Evolutionary conservation across 2,888 invertebrate genomes (phyloP).

Genomic region (Tachina lurida): DNA sequence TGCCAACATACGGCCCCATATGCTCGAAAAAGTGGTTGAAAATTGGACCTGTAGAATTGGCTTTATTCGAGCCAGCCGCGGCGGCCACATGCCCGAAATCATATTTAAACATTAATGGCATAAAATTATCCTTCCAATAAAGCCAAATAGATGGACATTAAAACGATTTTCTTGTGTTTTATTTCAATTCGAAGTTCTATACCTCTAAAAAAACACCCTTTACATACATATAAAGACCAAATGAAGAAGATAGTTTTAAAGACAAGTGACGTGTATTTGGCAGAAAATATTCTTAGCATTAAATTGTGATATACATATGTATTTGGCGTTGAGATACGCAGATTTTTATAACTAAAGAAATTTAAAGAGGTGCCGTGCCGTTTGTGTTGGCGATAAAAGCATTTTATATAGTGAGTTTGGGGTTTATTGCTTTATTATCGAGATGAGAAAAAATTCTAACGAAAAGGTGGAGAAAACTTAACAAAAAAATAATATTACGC

Average conservation of each 20-base stretch:
- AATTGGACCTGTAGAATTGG: no score
- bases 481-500: no score
- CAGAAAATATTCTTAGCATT: constrained; percentile 64
- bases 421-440: not conserved
- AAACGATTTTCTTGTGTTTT: no score
- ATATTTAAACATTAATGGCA: no score
- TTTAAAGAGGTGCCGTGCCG: constrained; percentile 50
- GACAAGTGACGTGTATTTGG: constrained; percentile 33
- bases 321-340: constrained; percentile 1
- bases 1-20: no score
- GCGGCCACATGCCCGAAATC: no score
- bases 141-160: no score
- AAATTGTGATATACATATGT: constrained; percentile 36
- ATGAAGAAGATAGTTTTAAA: constrained; percentile 22
- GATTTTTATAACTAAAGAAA: constrained; percentile 16
- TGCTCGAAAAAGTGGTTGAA: no score
- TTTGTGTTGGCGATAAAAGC: constrained; percentile 1
- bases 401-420: not conserved
- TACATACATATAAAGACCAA: constrained; percentile 33
- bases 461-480: not conserved
- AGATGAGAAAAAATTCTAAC: constrained; percentile 1
- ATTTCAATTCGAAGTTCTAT: no score
- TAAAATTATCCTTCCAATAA: no score
- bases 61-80: no score
- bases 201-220: no score